Conservation (phyloP, 2,888 invertebrate genomes). For the Unio pictorum region DNA sequence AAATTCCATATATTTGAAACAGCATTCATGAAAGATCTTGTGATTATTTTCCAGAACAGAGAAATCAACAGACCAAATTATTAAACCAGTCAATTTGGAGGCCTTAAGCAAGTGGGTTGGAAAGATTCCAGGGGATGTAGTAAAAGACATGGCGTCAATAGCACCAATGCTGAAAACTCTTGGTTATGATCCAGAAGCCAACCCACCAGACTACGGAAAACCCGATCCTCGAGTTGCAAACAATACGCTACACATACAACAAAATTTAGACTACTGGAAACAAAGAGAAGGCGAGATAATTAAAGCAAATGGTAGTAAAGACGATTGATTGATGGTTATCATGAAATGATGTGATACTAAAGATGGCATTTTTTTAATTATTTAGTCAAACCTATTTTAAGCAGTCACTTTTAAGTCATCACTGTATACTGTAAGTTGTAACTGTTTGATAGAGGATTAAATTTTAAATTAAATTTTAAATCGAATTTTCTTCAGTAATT, state of each 20-base stretch:
- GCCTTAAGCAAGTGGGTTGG: conserved; percentile 80
- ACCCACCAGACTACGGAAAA: conserved; percentile 94
- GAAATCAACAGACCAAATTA: conserved; percentile 98
- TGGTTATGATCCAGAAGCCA: conserved; percentile 95
- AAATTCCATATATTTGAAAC: too few relatives aligned
- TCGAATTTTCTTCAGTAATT: too few relatives aligned
- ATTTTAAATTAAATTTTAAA: too few relatives aligned
- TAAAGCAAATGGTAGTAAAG: conserved; percentile 8
- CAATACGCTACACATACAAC: conserved; percentile 71
- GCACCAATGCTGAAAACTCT: conserved; percentile 93
- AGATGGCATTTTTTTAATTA: too few relatives aligned
- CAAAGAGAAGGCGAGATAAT: conserved; percentile 54
- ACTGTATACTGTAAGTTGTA: too few relatives aligned
- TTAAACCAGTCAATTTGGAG: conserved; percentile 97
- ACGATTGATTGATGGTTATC: too few relatives aligned
- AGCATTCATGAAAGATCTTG: conserved; percentile 12
- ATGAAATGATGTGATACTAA: too few relatives aligned
- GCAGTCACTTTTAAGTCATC: too few relatives aligned
- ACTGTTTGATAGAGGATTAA: too few relatives aligned
- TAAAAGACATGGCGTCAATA: conserved; percentile 91
- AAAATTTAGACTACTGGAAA: conserved; percentile 69
- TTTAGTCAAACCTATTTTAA: too few relatives aligned
- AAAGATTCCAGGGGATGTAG: conserved; percentile 82
- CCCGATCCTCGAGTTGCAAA: conserved; percentile 78
- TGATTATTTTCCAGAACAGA: conserved; percentile 83